Conservation (phyloP, 92 coral and sea anemone species). For the Bergia sp. region DNA sequence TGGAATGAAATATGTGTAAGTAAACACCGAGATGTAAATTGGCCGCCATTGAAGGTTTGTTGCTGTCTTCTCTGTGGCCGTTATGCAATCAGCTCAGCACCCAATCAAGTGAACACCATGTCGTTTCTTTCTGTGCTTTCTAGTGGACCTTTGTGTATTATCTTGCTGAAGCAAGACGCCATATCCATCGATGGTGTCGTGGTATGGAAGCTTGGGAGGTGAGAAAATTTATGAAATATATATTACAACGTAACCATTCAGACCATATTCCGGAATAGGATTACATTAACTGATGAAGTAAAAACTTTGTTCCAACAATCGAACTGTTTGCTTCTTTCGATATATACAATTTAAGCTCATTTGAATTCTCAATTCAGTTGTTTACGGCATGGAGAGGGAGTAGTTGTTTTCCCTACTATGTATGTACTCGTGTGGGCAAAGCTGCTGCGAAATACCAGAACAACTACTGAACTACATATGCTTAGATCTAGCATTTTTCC, state of each 20-base stretch:
- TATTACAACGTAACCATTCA: not conserved
- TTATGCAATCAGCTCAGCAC: not conserved
- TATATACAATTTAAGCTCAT: no score
- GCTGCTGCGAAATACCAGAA: not conserved
- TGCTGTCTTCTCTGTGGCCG: not conserved
- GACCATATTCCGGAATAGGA: no score
- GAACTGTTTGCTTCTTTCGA: no score
- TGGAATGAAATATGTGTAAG: conserved; percentile 99
- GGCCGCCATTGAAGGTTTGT: not conserved
- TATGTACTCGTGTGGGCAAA: not conserved
- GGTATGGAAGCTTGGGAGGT: conserved; percentile 99
- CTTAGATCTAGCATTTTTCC: not conserved
- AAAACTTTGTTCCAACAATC: no score
- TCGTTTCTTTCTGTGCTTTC: conserved; percentile 19
- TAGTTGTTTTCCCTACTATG: no score
- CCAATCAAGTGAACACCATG: no score
- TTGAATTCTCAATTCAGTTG: no score
- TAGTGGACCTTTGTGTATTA: conserved; percentile 97
- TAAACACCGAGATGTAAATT: not conserved
- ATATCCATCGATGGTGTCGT: conserved; percentile 96
- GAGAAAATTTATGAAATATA: not conserved
- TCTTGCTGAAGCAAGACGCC: conserved; percentile 94
- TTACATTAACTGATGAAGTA: no score
- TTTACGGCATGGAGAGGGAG: no score
- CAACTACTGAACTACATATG: not conserved